Base-by-base conservation (phyloP, 2,888 invertebrate genomes). In the Caenorhabditis drosophilae region DNA sequence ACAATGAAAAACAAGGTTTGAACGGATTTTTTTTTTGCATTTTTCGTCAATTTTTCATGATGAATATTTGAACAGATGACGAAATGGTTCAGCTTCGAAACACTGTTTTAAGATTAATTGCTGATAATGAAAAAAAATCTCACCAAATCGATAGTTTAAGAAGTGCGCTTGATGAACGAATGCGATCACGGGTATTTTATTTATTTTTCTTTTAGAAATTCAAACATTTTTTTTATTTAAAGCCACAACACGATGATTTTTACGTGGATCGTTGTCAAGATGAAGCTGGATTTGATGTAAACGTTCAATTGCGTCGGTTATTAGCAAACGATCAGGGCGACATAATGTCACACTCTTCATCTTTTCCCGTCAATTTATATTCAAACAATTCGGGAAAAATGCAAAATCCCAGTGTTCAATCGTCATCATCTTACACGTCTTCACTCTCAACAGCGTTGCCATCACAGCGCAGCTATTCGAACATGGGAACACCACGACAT, bases 101-200 rank as follows among this genome's bases (percentile, higher is more conserved):
- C 58, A 85, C 85, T 40, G 85, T 87, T 12, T 86, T 86, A 61
- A 81, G 85, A 25, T 69, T 87, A 44, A 85, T 86, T 82, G 79
- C 82, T 18, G 85, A 85, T 50, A 87, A 87, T 79, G 84, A 84
- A 47, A 85, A 86, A 64, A 87, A 87, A 84, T 85, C 85, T 64
- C 76, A 81, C 55, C 84, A 85, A 74, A 84, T 86, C 60, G 84
- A 84, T 38, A 85, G 84, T 44, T 72, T 86, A 60, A 76, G 84
- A 38, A 79, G 80, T 55, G 79, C 78, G 1, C 67, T 81, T 6
- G 77, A 77, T 48, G 78, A 79, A 45, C 79, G 79, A 11, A 68
- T 71, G 49, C 51, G 68, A 16, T 61, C 55, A 6, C n/a, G n/a
- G n/a, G n/a, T n/a, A n/a, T n/a, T n/a, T n/a, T n/a, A n/a, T n/a